Percentiles rank a stretch among this genome's conserved stretches.
These are phyloP conservation scores for Anser cygnoides DNA, from an alignment of 2,113 vertebrate genomes.

Conservation along the genomic window DNA sequence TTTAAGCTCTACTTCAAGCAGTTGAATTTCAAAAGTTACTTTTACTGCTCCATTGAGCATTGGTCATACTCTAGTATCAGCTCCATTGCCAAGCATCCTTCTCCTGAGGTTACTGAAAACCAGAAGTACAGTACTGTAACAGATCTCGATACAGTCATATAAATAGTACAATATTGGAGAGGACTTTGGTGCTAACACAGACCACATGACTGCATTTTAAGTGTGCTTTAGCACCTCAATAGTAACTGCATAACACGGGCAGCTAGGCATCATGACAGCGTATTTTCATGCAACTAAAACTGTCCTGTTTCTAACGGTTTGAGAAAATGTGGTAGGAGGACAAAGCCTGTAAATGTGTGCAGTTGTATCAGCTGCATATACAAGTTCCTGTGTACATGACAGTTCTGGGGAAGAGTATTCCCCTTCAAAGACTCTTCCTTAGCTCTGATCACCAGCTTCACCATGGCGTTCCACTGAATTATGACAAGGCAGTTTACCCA, in stretches of 20 bases:
- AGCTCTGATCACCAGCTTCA: background rate
- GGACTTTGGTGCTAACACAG: background rate
- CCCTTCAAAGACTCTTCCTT: background rate
- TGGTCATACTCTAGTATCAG: background rate
- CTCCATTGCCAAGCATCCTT: background rate
- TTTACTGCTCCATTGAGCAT: background rate
- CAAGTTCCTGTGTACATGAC: background rate
- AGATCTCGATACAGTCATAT: rapidly evolving
- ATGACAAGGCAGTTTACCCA: background rate
- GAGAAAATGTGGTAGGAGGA: background rate
- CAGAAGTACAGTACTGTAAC: rapidly evolving
- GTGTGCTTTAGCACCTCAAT: rapidly evolving
- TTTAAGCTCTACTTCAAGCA: background rate
- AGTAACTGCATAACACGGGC: rapidly evolving
- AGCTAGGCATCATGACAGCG: background rate
- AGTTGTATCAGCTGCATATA: background rate
- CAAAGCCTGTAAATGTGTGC: background rate
- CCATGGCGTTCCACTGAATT: background rate
- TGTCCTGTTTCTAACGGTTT: background rate
- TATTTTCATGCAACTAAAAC: background rate
- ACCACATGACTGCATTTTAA: rapidly evolving
- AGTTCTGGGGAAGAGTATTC: background rate
- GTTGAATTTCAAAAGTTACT: background rate
- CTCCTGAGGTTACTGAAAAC: background rate
- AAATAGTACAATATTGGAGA: rapidly evolving